phyloP scores from a whole-genome alignment of 2,797 vertebrate species.

The Tenualosa thibaudeaui region DNA sequence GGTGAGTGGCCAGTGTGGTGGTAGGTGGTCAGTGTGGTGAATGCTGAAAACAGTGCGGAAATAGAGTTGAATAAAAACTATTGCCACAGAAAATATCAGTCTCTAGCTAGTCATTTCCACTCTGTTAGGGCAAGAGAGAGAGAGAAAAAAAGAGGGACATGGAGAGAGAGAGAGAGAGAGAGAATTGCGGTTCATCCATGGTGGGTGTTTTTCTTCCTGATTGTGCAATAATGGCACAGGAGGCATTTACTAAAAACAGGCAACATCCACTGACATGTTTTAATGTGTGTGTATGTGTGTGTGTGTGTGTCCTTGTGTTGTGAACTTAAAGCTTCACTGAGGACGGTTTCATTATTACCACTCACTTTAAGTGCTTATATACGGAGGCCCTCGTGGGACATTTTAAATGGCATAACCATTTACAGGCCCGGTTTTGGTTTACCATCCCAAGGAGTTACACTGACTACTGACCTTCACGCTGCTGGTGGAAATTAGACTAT shows the following conservation, averaged over 20 bases:
- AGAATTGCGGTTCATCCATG: neutral
- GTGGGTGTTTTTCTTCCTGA: neutral
- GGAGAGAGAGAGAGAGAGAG: no score
- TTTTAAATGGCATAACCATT: neutral
- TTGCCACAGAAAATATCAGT: neutral
- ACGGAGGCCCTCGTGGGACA: neutral
- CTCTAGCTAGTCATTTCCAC: neutral
- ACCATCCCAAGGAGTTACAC: neutral
- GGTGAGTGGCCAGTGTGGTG: no score
- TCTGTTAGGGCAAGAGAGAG: neutral
- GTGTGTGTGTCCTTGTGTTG: neutral
- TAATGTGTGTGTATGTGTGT: neutral
- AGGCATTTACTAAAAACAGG: neutral
- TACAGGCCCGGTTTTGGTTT: slow-evolving; percentile 7
- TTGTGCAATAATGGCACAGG: neutral
- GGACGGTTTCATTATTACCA: neutral
- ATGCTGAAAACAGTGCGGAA: no score
- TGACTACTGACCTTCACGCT: neutral
- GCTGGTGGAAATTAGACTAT: neutral
- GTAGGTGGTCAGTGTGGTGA: no score
- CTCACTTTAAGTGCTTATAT: slow-evolving; percentile 2
- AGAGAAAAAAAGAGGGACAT: neutral
- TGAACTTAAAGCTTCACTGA: neutral
- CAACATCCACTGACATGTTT: neutral
- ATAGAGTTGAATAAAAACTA: no score